Conservation (phyloP, 2,113 vertebrate genomes). For the Varanus salvator region DNA sequence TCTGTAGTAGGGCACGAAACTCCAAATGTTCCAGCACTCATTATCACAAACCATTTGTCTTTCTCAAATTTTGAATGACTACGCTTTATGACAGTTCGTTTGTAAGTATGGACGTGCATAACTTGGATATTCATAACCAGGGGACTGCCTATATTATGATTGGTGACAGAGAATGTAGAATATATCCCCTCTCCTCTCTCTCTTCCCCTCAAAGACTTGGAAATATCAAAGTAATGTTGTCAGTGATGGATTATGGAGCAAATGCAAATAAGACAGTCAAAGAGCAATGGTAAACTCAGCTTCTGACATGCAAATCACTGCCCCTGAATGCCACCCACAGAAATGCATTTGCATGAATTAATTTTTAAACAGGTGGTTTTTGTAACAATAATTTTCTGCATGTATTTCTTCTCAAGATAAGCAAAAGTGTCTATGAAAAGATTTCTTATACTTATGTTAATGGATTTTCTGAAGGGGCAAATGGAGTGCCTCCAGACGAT, state of each 20-base stretch:
- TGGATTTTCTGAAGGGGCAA: not conserved
- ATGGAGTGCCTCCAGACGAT: not conserved
- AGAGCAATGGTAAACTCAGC: not conserved
- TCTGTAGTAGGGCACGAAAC: too few species aligned
- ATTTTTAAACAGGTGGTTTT: not conserved
- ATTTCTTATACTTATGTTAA: not conserved
- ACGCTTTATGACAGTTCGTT: too few species aligned
- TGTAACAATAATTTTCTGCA: not conserved
- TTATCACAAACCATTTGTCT: too few species aligned
- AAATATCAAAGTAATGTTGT: not conserved
- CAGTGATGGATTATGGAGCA: slow-evolving; percentile 5
- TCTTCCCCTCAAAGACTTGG: not conserved
- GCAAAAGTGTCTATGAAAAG: not conserved
- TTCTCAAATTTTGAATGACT: too few species aligned
- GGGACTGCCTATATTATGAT: not conserved
- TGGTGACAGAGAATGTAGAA: not conserved
- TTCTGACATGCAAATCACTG: not conserved
- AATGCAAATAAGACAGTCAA: slow-evolving; percentile 8
- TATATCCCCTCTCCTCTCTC: not conserved
- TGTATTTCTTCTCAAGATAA: not conserved
- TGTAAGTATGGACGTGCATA: too few species aligned
- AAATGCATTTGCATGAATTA: not conserved
- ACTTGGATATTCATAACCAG: too few species aligned
- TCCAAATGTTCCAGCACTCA: too few species aligned
- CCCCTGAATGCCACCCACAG: not conserved